These are phyloP conservation scores for Drosophila pruinosa DNA, from an alignment of 1,140 invertebrate genomes.

Conservation along the genomic window DNA sequence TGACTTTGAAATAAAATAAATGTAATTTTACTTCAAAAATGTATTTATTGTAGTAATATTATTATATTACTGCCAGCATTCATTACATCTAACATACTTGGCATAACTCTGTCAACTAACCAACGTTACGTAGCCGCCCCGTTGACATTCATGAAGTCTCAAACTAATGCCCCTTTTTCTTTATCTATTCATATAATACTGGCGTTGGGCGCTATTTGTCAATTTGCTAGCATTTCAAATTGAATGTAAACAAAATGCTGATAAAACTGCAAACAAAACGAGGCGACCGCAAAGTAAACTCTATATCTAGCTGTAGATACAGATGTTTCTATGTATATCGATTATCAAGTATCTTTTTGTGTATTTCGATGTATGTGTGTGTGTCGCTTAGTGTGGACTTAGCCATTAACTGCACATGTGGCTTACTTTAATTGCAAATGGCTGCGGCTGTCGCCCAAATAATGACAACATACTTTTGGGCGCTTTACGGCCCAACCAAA, in stretches of 20 bases:
- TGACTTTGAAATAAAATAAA: too few species aligned
- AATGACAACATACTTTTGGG: conserved; percentile 72
- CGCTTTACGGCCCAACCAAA: conserved; percentile 60
- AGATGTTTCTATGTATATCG: not conserved
- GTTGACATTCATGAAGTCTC: conserved; percentile 5
- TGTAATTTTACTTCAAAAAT: not conserved
- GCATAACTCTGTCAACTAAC: not conserved
- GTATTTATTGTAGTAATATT: too few species aligned
- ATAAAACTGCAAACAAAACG: conserved; percentile 60
- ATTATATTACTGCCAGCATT: too few species aligned
- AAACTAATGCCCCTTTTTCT: not conserved
- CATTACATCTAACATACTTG: too few species aligned
- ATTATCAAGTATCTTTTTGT: not conserved
- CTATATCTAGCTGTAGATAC: not conserved
- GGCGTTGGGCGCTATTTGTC: conserved; percentile 21
- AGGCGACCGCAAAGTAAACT: conserved; percentile 44
- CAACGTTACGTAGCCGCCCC: conserved; percentile 13
- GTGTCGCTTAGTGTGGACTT: conserved; percentile 31
- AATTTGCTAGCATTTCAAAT: conserved; percentile 42
- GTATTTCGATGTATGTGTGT: conserved; percentile 1
- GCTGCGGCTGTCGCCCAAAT: conserved; percentile 58
- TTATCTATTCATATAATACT: conserved; percentile 11
- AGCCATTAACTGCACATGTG: conserved; percentile 73
- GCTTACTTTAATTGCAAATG: conserved; percentile 74
- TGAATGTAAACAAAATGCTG: conserved; percentile 57